Base-by-base conservation (phyloP, 2,888 invertebrate genomes). In the Microchrysa polita region DNA sequence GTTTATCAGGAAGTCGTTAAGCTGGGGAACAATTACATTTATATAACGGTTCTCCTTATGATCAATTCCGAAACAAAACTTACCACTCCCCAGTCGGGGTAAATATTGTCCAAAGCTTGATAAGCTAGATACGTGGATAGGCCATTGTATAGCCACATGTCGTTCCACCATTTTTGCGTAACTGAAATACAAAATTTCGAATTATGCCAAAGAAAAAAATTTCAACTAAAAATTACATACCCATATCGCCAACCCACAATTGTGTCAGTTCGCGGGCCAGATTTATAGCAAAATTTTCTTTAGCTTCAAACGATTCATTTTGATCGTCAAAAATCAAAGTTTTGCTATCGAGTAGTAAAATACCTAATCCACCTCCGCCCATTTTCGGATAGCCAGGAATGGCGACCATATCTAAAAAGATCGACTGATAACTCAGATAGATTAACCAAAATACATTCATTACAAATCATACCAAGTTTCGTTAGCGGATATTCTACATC, bases 151-250 rank as follows among this genome's bases (percentile, higher is more conserved):
- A 18, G 10, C 55, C 55, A 55, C 10, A 55, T 18, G 10, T 55
- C 55, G 20, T n/a, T 20, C 55, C 55, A 55, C 55, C 55, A 10
- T 55, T 16, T 55, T 20, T 55, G 55, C 5, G 55, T 55, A 5
- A 20, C 55, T 55, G 18, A 5, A 55, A 55, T 20, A 18, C 5
- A 2, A 5, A 1, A 55, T 20, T n/a, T 5, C 18, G 20, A 7
- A 14, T 52, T 52, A 0, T 14, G 16, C 12, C 16, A 16, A 52
- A 1, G 44, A 52, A 52, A 16, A 52, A 34, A 34, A 52, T 1
- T 16, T 52, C 5, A 52, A 52, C 27, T 34, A 34, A n/a, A n/a
- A n/a, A n/a, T n/a, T n/a, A n/a, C 52, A 16, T 55, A 55, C 55
- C 55, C 5, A 55, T 10, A 16, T 20, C 22, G 10, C 55, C 55